Percentiles rank a stretch among this genome's conserved stretches.
Evolutionary conservation across 2,113 vertebrate genomes (phyloP).

Genomic region (Heliornis fulica): DNA sequence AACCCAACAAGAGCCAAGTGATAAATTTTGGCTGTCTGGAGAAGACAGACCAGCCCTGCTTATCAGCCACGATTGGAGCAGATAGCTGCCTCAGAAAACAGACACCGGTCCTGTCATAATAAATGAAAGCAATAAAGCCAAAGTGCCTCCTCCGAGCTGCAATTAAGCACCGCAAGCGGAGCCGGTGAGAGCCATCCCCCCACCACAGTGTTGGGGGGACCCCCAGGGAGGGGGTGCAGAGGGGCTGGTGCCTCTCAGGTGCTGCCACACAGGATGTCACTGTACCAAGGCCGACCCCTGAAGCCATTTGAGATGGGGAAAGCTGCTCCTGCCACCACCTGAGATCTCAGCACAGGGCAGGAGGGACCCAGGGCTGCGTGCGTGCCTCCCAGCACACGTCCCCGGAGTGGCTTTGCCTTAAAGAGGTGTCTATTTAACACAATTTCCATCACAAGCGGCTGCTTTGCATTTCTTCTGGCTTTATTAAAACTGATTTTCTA

Average conservation of each 20-base stretch:
- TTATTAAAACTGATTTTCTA: constrained; percentile 84
- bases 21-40: constrained; percentile 76
- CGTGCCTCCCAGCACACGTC: constrained; percentile 16
- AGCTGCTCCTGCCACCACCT: not conserved
- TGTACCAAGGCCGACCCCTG: rapidly evolving
- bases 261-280: not conserved
- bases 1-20: constrained; percentile 61
- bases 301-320: not conserved
- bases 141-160: constrained; percentile 69
- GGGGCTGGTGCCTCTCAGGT: rapidly evolving
- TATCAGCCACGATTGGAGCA: constrained; percentile 78
- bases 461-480: constrained; percentile 80
- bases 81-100: constrained; percentile 75
- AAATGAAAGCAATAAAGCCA: constrained; percentile 79
- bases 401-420: constrained; percentile 42
- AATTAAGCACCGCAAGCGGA: constrained; percentile 55
- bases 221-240: not conserved
- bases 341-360: not conserved
- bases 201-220: rapidly evolving
- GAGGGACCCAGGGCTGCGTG: not conserved
- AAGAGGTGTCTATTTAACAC: constrained; percentile 72
- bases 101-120: constrained; percentile 69
- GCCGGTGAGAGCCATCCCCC: not conserved
- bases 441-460: constrained; percentile 77
- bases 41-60: constrained; percentile 75